phyloP scores from a whole-genome alignment of 1,140 invertebrate genomes.

The Parapsyche elsis region DNA sequence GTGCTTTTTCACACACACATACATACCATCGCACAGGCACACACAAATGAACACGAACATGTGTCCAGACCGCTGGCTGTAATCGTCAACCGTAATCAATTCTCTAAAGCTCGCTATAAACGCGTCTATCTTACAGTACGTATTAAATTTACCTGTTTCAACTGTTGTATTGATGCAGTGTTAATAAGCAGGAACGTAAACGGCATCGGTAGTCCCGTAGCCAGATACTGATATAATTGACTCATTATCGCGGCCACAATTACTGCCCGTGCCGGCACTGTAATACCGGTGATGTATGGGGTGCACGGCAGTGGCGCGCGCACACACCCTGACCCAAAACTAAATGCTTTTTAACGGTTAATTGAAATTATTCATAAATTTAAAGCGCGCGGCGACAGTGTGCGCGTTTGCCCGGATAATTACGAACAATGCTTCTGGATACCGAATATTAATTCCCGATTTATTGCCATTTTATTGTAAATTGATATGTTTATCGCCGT shows the following conservation, averaged over 20 bases:
- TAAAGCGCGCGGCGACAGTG: neutral
- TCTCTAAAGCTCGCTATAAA: neutral
- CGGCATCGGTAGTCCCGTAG: neutral
- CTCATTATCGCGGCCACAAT: constrained; percentile 55
- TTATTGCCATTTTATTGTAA: too few species aligned
- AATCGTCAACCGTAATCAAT: neutral
- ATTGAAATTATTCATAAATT: constrained; percentile 7
- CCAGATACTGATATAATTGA: constrained; percentile 55
- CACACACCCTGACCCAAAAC: constrained; percentile 14
- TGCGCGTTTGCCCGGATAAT: neutral
- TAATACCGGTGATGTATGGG: constrained; percentile 51
- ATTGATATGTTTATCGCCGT: too few species aligned
- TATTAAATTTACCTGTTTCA: neutral
- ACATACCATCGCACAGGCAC: neutral
- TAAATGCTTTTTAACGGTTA: constrained; percentile 38
- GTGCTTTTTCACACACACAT: constrained; percentile 12
- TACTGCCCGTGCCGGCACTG: constrained; percentile 40
- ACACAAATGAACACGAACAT: neutral
- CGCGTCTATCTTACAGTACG: neutral
- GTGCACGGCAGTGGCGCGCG: neutral
- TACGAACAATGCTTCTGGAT: neutral
- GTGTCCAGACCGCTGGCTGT: neutral
- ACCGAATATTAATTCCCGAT: neutral
- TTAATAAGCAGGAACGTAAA: neutral
- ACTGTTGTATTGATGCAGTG: too few species aligned